Evolutionary conservation across 2,113 vertebrate species (phyloP).

Genomic region (Heloderma charlesbogerti): DNA sequence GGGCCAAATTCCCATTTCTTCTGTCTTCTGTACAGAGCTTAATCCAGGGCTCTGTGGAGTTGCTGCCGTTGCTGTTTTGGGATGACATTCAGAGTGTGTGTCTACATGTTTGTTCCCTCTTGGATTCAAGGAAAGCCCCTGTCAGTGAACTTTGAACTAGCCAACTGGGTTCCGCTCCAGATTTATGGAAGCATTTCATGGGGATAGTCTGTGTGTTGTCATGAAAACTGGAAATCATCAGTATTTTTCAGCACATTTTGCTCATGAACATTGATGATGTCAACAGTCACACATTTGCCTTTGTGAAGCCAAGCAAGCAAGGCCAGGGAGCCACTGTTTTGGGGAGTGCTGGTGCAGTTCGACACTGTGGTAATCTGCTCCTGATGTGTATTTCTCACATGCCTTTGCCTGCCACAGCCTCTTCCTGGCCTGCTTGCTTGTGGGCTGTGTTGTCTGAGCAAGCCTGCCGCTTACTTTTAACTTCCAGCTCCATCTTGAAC

Average conservation of each 20-base stretch:
- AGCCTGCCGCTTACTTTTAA: slow-evolving; percentile 57
- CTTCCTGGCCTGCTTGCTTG: slow-evolving; percentile 43
- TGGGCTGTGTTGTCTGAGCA: slow-evolving; percentile 46
- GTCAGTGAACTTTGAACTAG: neutral
- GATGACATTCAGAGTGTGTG: neutral
- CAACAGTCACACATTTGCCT: neutral
- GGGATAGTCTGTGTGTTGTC: too few species aligned
- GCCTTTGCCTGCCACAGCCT: neutral
- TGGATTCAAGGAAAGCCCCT: neutral
- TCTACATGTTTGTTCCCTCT: neutral
- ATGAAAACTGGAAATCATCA: neutral
- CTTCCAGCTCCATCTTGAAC: slow-evolving; percentile 57
- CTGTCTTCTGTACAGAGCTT: neutral
- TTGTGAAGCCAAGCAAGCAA: neutral
- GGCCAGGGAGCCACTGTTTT: too few species aligned
- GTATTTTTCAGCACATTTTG: neutral
- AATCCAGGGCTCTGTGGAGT: neutral
- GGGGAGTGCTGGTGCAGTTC: neutral
- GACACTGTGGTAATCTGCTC: neutral
- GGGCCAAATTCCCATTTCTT: neutral
- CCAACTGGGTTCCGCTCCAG: neutral
- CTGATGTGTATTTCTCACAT: neutral
- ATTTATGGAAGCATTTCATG: neutral
- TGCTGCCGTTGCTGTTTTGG: neutral
- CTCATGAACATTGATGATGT: neutral